A percentile compares a stretch with the other conserved stretches of the same genome.
These are phyloP conservation scores for Pseudomyrmex cubaensis DNA, from an alignment of 1,140 invertebrate species.

Conservation along the genomic window DNA sequence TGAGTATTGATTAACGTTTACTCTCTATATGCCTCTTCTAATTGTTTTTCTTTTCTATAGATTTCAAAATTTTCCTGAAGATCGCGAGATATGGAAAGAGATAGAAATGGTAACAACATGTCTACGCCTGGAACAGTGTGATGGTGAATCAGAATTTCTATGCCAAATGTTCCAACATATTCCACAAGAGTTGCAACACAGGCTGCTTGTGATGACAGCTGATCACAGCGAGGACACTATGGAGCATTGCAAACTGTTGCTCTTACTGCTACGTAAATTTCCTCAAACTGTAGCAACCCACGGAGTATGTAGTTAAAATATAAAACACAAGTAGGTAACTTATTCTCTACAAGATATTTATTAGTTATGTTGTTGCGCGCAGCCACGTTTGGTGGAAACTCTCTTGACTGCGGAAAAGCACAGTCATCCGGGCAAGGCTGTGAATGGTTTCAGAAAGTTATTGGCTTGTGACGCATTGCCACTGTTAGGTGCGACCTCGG, in stretches of 20 bases:
- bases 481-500: conserved; percentile 87
- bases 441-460: conserved; percentile 91
- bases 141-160: conserved; percentile 85
- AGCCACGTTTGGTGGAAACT: conserved; percentile 90
- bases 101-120: conserved; percentile 92
- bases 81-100: conserved; percentile 91
- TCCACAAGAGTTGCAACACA: conserved; percentile 90
- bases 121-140: conserved; percentile 87
- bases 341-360: neutral
- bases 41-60: conserved; percentile 75
- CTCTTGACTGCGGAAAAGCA: conserved; percentile 91
- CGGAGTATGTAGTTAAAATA: conserved; percentile 87
- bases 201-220: conserved; percentile 91
- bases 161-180: conserved; percentile 90
- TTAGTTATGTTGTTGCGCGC: conserved; percentile 63
- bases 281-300: conserved; percentile 91
- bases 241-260: conserved; percentile 93
- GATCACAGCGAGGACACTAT: conserved; percentile 94
- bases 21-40: conserved; percentile 28
- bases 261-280: conserved; percentile 92
- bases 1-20: conserved; percentile 76
- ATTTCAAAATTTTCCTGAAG: conserved; percentile 87
- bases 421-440: conserved; percentile 87
- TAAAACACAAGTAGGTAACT: neutral
- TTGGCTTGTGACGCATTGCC: conserved; percentile 91